These are phyloP conservation scores for Sinella curviseta DNA, from an alignment of 1,140 invertebrate species.

Conservation along the genomic window DNA sequence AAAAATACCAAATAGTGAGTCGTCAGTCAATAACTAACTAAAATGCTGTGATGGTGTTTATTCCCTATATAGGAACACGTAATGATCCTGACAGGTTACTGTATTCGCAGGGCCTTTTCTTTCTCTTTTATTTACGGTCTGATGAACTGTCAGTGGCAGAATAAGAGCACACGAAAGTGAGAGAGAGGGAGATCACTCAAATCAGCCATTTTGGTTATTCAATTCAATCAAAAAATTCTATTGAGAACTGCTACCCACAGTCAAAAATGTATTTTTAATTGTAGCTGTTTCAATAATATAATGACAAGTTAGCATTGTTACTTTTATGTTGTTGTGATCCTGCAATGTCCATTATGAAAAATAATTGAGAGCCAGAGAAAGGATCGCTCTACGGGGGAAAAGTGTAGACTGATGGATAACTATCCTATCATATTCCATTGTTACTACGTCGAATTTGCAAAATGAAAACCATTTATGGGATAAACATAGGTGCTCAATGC, in stretches of 20 bases:
- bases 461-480: background rate
- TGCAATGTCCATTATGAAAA: background rate
- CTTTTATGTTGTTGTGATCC: background rate
- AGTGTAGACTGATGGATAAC: too few species aligned
- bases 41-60: too few species aligned
- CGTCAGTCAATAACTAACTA: too few species aligned
- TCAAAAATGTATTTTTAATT: background rate
- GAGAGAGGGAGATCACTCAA: background rate
- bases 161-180: background rate
- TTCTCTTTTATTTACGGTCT: background rate
- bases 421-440: too few species aligned
- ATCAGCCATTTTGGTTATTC: background rate
- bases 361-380: background rate
- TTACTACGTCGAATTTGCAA: background rate
- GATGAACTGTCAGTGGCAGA: background rate
- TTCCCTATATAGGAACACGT: background rate
- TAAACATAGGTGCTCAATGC: too few species aligned
- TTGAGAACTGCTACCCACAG: background rate
- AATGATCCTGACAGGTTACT: background rate
- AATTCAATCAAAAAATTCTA: constrained; percentile 6
- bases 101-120: background rate
- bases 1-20: too few species aligned
- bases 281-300: background rate
- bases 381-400: too few species aligned
- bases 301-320: background rate